Conservation (phyloP, 2,797 vertebrate species). For the Peromyscus nudipes region DNA sequence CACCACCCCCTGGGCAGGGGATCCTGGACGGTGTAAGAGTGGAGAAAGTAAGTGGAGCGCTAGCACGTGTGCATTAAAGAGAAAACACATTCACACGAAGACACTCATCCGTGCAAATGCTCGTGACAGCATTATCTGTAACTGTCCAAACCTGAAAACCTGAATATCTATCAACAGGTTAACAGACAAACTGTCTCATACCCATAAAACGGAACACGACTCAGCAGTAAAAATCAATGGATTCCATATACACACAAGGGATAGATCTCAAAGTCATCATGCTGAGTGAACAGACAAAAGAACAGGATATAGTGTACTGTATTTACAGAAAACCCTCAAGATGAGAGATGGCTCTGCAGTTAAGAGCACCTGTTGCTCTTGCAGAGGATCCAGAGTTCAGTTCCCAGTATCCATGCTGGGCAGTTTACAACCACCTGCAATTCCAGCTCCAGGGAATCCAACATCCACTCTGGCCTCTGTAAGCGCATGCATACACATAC, state of each 20-base stretch:
- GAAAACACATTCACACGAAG: not conserved
- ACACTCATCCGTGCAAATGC: rapidly evolving
- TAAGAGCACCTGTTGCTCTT: not conserved
- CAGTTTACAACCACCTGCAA: not conserved
- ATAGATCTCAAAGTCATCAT: not conserved
- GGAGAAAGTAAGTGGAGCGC: not conserved
- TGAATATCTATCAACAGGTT: not conserved
- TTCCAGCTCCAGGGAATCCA: not conserved
- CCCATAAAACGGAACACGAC: rapidly evolving
- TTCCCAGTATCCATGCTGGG: not conserved
- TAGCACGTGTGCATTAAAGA: not conserved
- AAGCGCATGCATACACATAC: no score
- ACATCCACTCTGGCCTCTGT: not conserved
- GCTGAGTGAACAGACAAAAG: not conserved
- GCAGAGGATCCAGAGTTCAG: not conserved
- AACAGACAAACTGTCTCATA: not conserved
- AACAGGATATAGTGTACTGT: not conserved
- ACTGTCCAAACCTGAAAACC: slow-evolving; percentile 1
- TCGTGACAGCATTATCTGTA: not conserved
- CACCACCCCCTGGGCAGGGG: not conserved
- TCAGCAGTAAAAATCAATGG: not conserved
- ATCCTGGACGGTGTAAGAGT: not conserved
- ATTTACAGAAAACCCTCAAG: not conserved
- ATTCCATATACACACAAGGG: not conserved
- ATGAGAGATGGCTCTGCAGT: not conserved